These are phyloP conservation scores for Thymelicus acteon DNA, from an alignment of 2,888 invertebrate genomes.

Conservation along the genomic window DNA sequence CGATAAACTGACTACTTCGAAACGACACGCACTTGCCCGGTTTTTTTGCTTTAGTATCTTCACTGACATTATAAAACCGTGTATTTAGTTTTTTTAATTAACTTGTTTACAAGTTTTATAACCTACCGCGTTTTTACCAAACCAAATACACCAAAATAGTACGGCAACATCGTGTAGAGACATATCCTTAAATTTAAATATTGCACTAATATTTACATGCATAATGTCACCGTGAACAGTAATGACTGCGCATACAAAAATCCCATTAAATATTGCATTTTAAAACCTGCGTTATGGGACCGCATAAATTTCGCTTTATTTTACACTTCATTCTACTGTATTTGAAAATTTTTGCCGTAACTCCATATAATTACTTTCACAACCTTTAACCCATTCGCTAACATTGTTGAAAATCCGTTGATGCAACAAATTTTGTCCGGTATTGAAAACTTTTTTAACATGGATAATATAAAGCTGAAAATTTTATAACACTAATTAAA, in stretches of 20 bases:
- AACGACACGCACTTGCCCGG: no score
- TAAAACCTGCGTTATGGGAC: conserved; percentile 17
- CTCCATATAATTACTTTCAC: conserved; percentile 18
- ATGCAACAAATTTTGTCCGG: conserved; percentile 19
- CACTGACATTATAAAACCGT: no score
- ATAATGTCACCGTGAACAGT: conserved; percentile 31
- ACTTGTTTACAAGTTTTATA: no score
- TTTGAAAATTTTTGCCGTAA: conserved; percentile 22
- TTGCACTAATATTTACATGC: conserved; percentile 34
- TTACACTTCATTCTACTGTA: conserved; percentile 15
- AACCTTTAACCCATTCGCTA: conserved; percentile 28
- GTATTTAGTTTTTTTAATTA: no score
- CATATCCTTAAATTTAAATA: conserved; percentile 30
- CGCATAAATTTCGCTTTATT: conserved; percentile 29
- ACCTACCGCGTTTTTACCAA: neutral
- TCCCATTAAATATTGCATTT: conserved; percentile 35
- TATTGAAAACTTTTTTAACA: conserved; percentile 22
- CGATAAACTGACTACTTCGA: no score
- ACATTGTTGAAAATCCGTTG: conserved; percentile 22
- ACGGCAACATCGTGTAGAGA: neutral
- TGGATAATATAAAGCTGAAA: conserved; percentile 18
- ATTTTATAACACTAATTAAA: neutral
- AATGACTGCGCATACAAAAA: conserved; percentile 35
- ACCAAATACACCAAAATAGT: neutral
- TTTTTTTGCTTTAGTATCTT: no score